Evolutionary conservation across 2,888 invertebrate genomes (phyloP), one percentile per base, ranked within the genome.

Genomic region (Steromphala cineraria): DNA sequence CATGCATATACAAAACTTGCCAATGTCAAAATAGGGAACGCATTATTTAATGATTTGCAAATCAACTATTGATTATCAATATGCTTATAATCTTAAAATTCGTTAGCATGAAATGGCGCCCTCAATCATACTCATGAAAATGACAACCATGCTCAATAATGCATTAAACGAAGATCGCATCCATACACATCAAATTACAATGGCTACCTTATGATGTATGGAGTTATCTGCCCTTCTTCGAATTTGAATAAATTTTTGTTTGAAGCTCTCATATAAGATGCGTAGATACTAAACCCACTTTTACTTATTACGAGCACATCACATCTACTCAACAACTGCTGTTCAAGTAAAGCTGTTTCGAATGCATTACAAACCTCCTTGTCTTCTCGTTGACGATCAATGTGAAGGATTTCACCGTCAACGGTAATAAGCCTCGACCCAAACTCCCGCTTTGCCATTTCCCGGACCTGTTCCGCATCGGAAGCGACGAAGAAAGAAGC

Each of bases 361-460:
- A 75, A 75, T 21, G 52, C 75, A 17, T 75, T 52, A 24, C 75
- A 75, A 1, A 28, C 75, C 4, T 52, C 75, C 2, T 21, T 52
- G 24, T 53, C 36, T 28, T 53, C 40, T 0, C 28, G 31, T 3
- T 24, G 62, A 36, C 53, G 67, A 28, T 82, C 82, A n/a, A 78
- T 53, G 19, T 82, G 82, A 40, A 46, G 46, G 4, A 82, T 62
- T 4, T 67, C 28, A 5, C 82, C 82, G 10, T 24, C 19, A 46
- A 75, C 76, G n/a, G 75, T 80, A 15, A 82, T 15, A 19, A 82
- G 55, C 40, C 67, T 67, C 3, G 36, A n/a, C 17, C 76, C 36
- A 78, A 82, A 82, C 36, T 40, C 31, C 24, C 28, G 52, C n/a
- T 55, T 77, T 13, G 80, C 82, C 36, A 67, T 55, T n/a, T 46